These are phyloP conservation scores for Prosopocoilus inquinatus DNA, from an alignment of 2,888 invertebrate genomes.

Conservation along the genomic window DNA sequence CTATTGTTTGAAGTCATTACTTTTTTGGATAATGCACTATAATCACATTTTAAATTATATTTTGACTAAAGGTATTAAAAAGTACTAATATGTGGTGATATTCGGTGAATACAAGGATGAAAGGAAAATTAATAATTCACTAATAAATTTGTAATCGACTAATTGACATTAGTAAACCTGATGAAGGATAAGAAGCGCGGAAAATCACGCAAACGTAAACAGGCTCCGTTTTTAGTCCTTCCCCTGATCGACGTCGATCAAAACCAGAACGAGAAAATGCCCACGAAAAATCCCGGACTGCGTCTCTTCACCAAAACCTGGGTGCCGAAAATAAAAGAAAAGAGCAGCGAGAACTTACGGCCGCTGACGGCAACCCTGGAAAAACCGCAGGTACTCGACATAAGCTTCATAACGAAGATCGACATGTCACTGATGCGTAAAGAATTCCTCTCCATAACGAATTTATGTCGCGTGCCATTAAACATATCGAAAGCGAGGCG, in stretches of 20 bases:
- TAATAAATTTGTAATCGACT: too few relatives aligned
- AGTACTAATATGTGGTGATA: too few relatives aligned
- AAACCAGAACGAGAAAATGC: slow-evolving; percentile 27
- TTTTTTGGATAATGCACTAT: too few relatives aligned
- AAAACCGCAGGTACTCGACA: slow-evolving; percentile 55
- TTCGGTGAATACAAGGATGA: too few relatives aligned
- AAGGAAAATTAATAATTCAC: too few relatives aligned
- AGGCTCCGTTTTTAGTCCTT: slow-evolving; percentile 35
- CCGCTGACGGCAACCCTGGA: slow-evolving; percentile 60
- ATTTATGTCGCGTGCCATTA: slow-evolving; percentile 45
- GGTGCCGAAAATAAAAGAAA: slow-evolving; percentile 34
- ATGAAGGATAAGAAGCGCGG: slow-evolving; percentile 33
- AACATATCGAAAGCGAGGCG: slow-evolving; percentile 21
- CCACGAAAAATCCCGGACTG: slow-evolving; percentile 37
- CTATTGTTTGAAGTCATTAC: too few relatives aligned
- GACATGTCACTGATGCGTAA: slow-evolving; percentile 59
- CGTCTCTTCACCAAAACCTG: slow-evolving; percentile 46
- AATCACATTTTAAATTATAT: too few relatives aligned
- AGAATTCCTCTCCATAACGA: slow-evolving; percentile 52
- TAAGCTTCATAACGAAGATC: slow-evolving; percentile 53
- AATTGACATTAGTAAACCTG: neutral
- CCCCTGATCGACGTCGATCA: slow-evolving; percentile 25
- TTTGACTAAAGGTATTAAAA: too few relatives aligned
- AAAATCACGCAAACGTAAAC: slow-evolving; percentile 23
- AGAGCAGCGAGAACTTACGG: slow-evolving; percentile 38